Percentiles rank a stretch among this genome's conserved stretches.
Conservation (phyloP, 2,888 invertebrate species). For the Acleris laterana region DNA sequence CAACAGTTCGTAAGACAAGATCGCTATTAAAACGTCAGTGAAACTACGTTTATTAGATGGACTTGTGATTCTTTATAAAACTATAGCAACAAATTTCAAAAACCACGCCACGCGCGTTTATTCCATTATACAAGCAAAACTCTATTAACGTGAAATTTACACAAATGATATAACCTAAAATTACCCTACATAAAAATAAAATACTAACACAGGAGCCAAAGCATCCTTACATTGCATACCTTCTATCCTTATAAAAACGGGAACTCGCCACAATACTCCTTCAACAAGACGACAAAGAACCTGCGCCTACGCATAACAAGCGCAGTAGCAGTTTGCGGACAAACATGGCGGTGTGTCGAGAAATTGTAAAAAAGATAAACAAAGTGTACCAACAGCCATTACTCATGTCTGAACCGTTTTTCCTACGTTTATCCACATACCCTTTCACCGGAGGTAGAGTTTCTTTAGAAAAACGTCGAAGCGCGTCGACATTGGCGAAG, state of each 20-base stretch:
- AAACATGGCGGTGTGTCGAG: slow-evolving; percentile 30
- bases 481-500: neutral
- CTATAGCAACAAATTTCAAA: too few species aligned
- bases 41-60: neutral
- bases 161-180: too few species aligned
- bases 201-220: too few species aligned
- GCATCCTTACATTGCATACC: neutral
- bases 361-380: slow-evolving; percentile 33
- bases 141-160: too few species aligned
- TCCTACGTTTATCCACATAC: slow-evolving; percentile 57
- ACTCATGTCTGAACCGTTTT: slow-evolving; percentile 45
- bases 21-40: neutral
- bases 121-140: too few species aligned
- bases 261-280: neutral
- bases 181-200: too few species aligned
- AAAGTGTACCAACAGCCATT: slow-evolving; percentile 40
- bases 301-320: slow-evolving; percentile 9
- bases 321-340: slow-evolving; percentile 32
- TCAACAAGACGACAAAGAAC: slow-evolving; percentile 2
- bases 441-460: slow-evolving; percentile 55
- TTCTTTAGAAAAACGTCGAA: slow-evolving; percentile 41
- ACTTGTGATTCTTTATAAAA: too few species aligned
- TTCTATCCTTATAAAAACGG: neutral
- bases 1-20: slow-evolving; percentile 3
- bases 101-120: too few species aligned